Evolutionary conservation across 2,797 vertebrate species (phyloP).

Genomic region (Takifugu ocellatus): DNA sequence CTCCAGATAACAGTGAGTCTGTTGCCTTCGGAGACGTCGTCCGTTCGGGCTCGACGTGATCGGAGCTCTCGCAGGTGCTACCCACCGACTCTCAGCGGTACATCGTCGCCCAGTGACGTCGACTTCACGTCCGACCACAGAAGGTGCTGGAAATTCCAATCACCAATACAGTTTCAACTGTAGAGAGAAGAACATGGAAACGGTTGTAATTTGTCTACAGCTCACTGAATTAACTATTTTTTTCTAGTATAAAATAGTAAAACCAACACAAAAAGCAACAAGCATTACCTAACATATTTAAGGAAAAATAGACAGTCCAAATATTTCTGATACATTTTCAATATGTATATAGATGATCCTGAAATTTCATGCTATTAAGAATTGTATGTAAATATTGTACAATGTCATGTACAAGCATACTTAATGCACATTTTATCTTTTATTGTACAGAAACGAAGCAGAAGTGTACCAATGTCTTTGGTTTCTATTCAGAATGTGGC

Average conservation of each 20-base stretch:
- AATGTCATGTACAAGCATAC: slow-evolving; percentile 99
- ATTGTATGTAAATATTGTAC: slow-evolving; percentile 98
- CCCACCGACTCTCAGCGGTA: slow-evolving; percentile 74
- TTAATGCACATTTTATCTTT: slow-evolving; percentile 99
- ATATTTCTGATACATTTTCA: slow-evolving; percentile 99
- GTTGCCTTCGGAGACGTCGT: slow-evolving; percentile 55
- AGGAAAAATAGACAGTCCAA: slow-evolving; percentile 90
- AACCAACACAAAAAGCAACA: slow-evolving; percentile 67
- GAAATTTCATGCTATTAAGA: slow-evolving; percentile 94
- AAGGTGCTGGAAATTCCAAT: slow-evolving; percentile 83
- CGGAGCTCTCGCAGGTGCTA: slow-evolving; percentile 81
- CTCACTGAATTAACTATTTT: slow-evolving; percentile 87
- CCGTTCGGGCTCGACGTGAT: slow-evolving; percentile 58
- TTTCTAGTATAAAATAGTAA: slow-evolving; percentile 89
- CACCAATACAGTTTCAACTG: slow-evolving; percentile 73
- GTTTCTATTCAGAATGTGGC: slow-evolving; percentile 94
- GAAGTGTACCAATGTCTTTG: slow-evolving; percentile 93
- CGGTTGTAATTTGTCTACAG: slow-evolving; percentile 86
- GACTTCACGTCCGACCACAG: slow-evolving; percentile 68
- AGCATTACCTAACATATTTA: slow-evolving; percentile 79
- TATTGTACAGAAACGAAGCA: slow-evolving; percentile 94
- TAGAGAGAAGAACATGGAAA: slow-evolving; percentile 46
- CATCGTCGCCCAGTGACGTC: slow-evolving; percentile 69
- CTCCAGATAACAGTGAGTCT: slow-evolving; percentile 99
- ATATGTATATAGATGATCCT: slow-evolving; percentile 98